Percentiles rank a stretch among this genome's conserved stretches.
Conservation (phyloP, 1,140 invertebrate genomes). For the Scaptodrosophila lebanonensis region DNA sequence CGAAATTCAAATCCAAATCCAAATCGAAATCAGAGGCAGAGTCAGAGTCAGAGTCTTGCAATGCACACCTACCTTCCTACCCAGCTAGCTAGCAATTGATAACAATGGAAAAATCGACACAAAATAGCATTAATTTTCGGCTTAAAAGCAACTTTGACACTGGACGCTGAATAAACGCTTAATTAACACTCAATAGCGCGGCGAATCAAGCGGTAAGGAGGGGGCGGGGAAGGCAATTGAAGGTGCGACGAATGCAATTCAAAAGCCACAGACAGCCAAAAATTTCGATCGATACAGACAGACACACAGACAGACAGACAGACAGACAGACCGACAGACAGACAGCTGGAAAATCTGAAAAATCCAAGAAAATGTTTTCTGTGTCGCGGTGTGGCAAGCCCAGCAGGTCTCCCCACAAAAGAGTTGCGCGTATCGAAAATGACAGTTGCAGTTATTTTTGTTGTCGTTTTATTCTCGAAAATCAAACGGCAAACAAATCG, state of each 20-base stretch:
- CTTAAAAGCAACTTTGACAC: constrained; percentile 69
- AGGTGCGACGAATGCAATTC: constrained; percentile 71
- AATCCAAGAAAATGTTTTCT: constrained; percentile 23
- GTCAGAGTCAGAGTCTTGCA: constrained; percentile 29
- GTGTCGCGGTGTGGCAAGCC: constrained; percentile 55
- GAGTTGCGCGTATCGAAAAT: constrained; percentile 49
- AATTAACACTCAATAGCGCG: constrained; percentile 70
- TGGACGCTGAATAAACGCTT: constrained; percentile 67
- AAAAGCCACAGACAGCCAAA: neutral
- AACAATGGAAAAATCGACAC: constrained; percentile 55
- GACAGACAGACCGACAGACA: constrained; percentile 47
- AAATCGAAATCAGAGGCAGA: constrained; percentile 20
- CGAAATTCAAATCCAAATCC: constrained; percentile 43
- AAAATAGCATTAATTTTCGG: constrained; percentile 66
- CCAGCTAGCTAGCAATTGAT: too few relatives aligned
- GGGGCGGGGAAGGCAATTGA: constrained; percentile 42
- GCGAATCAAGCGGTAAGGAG: constrained; percentile 32
- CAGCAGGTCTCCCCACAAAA: constrained; percentile 58
- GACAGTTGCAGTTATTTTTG: constrained; percentile 70
- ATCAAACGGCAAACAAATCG: constrained; percentile 39
- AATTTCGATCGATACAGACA: constrained; percentile 25
- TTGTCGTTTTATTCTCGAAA: constrained; percentile 1
- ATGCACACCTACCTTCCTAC: too few relatives aligned
- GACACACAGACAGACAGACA: constrained; percentile 36
- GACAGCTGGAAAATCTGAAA: constrained; percentile 25